These are phyloP conservation scores for Anastrepha ludens DNA, from an alignment of 1,140 invertebrate species.

Conservation along the genomic window DNA sequence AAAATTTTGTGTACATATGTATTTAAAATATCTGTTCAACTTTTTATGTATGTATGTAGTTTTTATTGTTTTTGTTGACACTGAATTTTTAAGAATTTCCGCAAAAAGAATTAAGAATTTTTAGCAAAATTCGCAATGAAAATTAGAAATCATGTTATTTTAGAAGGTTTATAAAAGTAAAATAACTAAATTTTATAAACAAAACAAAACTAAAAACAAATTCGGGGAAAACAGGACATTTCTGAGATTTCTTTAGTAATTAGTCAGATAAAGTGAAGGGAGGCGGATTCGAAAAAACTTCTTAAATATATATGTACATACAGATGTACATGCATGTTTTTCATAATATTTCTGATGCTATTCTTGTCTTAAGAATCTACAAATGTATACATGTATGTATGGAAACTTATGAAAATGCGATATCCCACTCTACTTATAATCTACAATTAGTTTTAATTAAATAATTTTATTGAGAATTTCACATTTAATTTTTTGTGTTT, in stretches of 20 bases:
- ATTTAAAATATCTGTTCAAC: conserved; percentile 25
- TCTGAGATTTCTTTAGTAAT: conserved; percentile 1
- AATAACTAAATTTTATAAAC: conserved; percentile 27
- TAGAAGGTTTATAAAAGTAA: conserved; percentile 1
- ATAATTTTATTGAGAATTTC: no score
- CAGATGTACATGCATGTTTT: neutral
- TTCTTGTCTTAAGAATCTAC: no score
- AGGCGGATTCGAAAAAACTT: neutral
- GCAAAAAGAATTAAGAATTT: neutral
- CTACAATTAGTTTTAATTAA: no score
- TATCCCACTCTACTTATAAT: no score
- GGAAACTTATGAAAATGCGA: no score
- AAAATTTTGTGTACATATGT: neutral
- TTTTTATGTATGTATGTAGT: conserved; percentile 23
- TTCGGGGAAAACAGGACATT: conserved; percentile 56
- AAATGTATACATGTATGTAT: no score
- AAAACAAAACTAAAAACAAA: conserved; percentile 54
- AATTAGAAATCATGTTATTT: conserved; percentile 11
- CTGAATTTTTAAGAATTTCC: neutral
- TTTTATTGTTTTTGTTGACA: conserved; percentile 18
- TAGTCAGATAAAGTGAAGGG: neutral
- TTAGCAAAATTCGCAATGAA: conserved; percentile 1
- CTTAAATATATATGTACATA: neutral
- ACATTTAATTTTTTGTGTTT: neutral
- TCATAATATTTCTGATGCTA: no score